These are phyloP conservation scores for Micropoecilia bifurca DNA, from an alignment of 2,797 vertebrate species.

Conservation along the genomic window DNA sequence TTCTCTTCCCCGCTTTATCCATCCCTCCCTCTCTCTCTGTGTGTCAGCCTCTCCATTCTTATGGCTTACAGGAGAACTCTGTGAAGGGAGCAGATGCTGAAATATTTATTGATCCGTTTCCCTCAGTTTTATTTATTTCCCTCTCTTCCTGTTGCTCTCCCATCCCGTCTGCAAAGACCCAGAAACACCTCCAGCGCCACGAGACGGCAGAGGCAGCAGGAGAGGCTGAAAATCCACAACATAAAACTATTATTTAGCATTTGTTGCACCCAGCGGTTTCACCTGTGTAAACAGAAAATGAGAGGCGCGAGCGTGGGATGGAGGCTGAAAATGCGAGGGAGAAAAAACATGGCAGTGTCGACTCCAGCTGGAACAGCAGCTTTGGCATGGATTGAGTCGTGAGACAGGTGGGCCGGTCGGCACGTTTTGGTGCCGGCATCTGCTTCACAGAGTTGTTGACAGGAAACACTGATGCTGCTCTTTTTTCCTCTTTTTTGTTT, in stretches of 20 bases:
- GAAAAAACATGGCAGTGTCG: slow-evolving; percentile 10
- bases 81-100: slow-evolving; percentile 81
- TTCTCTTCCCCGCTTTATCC: slow-evolving; percentile 39
- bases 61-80: slow-evolving; percentile 75
- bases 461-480: slow-evolving; percentile 54
- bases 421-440: slow-evolving; percentile 25
- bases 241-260: slow-evolving; percentile 70
- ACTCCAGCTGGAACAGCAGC: slow-evolving; percentile 27
- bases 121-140: slow-evolving; percentile 81
- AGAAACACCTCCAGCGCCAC: slow-evolving; percentile 59
- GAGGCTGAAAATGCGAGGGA: slow-evolving; percentile 37
- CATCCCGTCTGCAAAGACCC: slow-evolving; percentile 46
- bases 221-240: slow-evolving; percentile 62
- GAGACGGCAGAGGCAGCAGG: slow-evolving; percentile 62
- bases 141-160: slow-evolving; percentile 53
- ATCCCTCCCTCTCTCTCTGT: slow-evolving; percentile 22
- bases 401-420: slow-evolving; percentile 44
- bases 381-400: slow-evolving; percentile 35
- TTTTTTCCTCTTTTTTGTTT: not conserved
- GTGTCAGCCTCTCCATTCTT: slow-evolving; percentile 48
- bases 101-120: slow-evolving; percentile 89
- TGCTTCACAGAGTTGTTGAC: slow-evolving; percentile 52
- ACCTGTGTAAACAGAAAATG: slow-evolving; percentile 70
- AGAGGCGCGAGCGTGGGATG: slow-evolving; percentile 36
- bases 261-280: slow-evolving; percentile 65